Base-by-base conservation (phyloP, 2,113 vertebrate species). In the Hippocampus mohnikei region DNA sequence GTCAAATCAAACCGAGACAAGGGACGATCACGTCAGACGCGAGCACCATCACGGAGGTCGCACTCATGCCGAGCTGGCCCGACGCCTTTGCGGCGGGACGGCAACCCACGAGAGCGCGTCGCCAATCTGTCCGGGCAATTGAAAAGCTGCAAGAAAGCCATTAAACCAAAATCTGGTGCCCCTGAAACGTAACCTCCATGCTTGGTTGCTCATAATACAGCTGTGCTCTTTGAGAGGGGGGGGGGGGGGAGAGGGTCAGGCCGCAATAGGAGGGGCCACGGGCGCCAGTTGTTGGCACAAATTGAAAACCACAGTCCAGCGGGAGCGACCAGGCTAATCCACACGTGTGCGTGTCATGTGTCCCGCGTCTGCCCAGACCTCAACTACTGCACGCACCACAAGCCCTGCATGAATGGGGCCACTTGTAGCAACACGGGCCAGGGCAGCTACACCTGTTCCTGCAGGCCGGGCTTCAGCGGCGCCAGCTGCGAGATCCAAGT, bases 331-430 rank as follows among this genome's bases (percentile, higher is more conserved):
- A 23, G 77, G 78, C 82, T 90, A 85, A 93, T 88, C 88, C 88
- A 87, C 89, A 84, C 87, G 85, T 90, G 85, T 74, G 80, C 71
- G 42, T 82, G 76, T 83, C 80, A 18, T 60, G 58, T 87, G 60
- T 84, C 44, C 44, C 5, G 12, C 13, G 44, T 37, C 33, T 37
- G 42, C 13, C 59, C 91, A 98, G 97, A 98, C 85, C 92, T 99
- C 73, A 99, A 99, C 92, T 99, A 99, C 93, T 99, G 97, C 86
- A 99, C 97, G 2, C 96, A 99, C 84, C 97, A 99, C 85, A 96
- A 94, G 82, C 97, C 97, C 65, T 99, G 97, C 84, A 93, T 94
- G 91, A 98, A 99, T 1, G 96, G 95, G 81, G 97, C 96, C 89
- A 98, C 95, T 53, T 98, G 96, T 88, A 96, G 94, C 81, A 99